Percentiles rank a stretch among this genome's conserved stretches.
These are phyloP conservation scores for Osmerus eperlanus DNA, from an alignment of 2,113 vertebrate genomes.

Conservation along the genomic window DNA sequence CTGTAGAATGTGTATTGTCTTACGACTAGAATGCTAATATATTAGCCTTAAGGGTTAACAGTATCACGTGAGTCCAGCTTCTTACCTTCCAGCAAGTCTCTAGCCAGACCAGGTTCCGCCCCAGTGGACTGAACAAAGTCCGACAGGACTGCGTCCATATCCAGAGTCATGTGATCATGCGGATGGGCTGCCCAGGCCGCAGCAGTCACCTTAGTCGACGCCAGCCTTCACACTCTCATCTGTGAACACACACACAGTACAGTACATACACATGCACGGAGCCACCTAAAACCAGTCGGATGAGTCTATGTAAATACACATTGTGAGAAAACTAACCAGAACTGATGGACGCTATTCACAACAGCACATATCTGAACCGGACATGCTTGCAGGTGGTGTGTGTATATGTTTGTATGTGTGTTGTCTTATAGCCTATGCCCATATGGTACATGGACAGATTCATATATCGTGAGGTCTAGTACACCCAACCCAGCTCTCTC, in stretches of 20 bases:
- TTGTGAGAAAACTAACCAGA: slow-evolving; percentile 7
- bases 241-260: slow-evolving; percentile 44
- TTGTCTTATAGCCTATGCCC: too few relatives aligned
- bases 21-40: too few relatives aligned
- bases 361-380: too few relatives aligned
- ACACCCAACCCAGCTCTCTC: too few relatives aligned
- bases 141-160: slow-evolving; percentile 99
- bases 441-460: too few relatives aligned
- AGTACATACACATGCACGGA: background rate
- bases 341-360: too few relatives aligned
- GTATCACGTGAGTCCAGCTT: background rate
- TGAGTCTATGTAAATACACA: background rate
- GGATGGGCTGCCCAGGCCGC: slow-evolving; percentile 84
- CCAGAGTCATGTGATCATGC: slow-evolving; percentile 98
- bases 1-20: too few relatives aligned
- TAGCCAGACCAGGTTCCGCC: slow-evolving; percentile 99
- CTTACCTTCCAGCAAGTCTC: slow-evolving; percentile 99
- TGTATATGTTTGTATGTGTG: too few relatives aligned
- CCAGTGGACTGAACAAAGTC: slow-evolving; percentile 99
- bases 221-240: slow-evolving; percentile 91
- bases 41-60: background rate
- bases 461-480: too few relatives aligned
- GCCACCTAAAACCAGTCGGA: background rate
- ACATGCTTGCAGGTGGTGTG: too few relatives aligned
- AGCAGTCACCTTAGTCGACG: slow-evolving; percentile 79